These are phyloP conservation scores for Trisateles emortualis DNA, from an alignment of 2,888 invertebrate genomes.

Conservation along the genomic window DNA sequence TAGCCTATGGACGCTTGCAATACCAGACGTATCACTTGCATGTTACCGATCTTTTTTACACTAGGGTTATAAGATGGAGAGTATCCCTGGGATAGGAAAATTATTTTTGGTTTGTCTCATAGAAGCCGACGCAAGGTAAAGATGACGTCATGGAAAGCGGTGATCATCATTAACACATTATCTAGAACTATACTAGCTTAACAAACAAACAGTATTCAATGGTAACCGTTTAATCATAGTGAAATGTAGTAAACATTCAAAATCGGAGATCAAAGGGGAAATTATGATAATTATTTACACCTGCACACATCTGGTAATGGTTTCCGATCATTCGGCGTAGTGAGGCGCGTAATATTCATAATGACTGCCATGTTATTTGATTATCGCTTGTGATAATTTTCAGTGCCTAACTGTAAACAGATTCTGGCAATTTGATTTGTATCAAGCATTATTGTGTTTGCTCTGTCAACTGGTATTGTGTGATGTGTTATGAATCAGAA, in stretches of 20 bases:
- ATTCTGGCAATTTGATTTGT: constrained; percentile 2
- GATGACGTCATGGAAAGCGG: too few relatives aligned
- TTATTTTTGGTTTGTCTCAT: too few relatives aligned
- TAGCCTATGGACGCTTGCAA: too few relatives aligned
- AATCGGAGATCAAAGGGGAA: neutral
- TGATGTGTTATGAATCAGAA: neutral
- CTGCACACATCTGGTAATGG: constrained; percentile 1
- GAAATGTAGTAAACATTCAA: neutral
- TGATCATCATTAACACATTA: too few relatives aligned
- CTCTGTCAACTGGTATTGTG: constrained; percentile 20
- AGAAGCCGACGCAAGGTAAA: too few relatives aligned
- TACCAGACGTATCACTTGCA: too few relatives aligned
- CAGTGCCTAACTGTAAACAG: constrained; percentile 4
- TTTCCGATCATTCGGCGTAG: constrained; percentile 3
- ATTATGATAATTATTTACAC: constrained; percentile 8
- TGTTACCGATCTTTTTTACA: too few relatives aligned
- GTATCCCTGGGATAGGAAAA: too few relatives aligned
- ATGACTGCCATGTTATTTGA: constrained; percentile 11
- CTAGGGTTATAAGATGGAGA: too few relatives aligned
- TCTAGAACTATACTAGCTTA: too few relatives aligned
- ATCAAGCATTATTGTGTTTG: neutral
- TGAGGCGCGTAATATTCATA: constrained; percentile 16
- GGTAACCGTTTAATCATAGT: neutral
- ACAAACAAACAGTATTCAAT: neutral
- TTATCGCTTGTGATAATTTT: constrained; percentile 19